Percentiles rank a stretch among this genome's conserved stretches.
These are phyloP conservation scores for Drosophila macrospina DNA, from an alignment of 2,888 invertebrate genomes.

Conservation along the genomic window DNA sequence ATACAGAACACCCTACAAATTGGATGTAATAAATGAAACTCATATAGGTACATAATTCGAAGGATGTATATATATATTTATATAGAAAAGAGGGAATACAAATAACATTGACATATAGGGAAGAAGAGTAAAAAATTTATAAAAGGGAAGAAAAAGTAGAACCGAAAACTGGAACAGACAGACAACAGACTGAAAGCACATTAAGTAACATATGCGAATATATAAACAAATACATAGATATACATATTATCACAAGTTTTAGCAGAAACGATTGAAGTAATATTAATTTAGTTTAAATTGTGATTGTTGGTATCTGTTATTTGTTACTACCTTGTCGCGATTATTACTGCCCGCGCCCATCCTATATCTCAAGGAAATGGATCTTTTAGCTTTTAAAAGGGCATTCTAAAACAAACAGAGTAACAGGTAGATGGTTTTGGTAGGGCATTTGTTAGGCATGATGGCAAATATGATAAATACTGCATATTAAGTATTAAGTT, in stretches of 20 bases:
- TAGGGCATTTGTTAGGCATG: conserved; percentile 56
- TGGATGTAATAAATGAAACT: conserved; percentile 39
- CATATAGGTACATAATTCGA: conserved; percentile 22
- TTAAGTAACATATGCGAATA: conserved; percentile 39
- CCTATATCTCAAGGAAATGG: conserved; percentile 85
- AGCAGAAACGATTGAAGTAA: conserved; percentile 37
- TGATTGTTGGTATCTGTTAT: conserved; percentile 32
- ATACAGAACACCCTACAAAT: conserved; percentile 36
- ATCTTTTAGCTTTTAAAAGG: conserved; percentile 85
- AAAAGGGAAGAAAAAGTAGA: not conserved
- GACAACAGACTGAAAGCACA: conserved; percentile 38
- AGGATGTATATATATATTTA: too few species aligned
- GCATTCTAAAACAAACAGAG: conserved; percentile 83
- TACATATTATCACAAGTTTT: conserved; percentile 20
- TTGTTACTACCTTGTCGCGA: conserved; percentile 85
- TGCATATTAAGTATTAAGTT: conserved; percentile 33
- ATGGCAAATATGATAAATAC: conserved; percentile 33
- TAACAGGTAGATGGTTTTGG: conserved; percentile 58
- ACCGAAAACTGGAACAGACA: conserved; percentile 13
- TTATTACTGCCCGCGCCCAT: conserved; percentile 84
- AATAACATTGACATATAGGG: conserved; percentile 17
- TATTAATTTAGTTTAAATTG: conserved; percentile 22
- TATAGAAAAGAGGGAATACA: conserved; percentile 27
- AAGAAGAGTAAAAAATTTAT: conserved; percentile 23
- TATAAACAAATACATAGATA: conserved; percentile 31